phyloP scores from a whole-genome alignment of 2,797 vertebrate genomes.

The Moxostoma hubbsi region DNA sequence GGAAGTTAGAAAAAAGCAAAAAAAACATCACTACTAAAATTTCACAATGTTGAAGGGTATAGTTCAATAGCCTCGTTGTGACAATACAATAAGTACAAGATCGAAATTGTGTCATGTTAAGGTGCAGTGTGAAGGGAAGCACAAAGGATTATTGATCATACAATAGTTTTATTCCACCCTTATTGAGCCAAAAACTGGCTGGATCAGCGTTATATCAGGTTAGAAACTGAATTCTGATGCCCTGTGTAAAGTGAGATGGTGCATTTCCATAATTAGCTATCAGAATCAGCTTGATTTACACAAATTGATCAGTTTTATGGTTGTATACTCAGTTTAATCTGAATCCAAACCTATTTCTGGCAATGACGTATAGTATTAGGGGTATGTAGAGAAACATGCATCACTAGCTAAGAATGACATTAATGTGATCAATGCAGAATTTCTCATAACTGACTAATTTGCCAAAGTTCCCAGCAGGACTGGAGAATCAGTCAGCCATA shows the following conservation, averaged over 20 bases:
- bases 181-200: constrained; percentile 21
- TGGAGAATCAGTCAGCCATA: not conserved
- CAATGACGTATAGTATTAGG: no score
- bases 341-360: not conserved
- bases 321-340: not conserved
- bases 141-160: constrained; percentile 41
- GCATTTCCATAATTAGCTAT: not conserved
- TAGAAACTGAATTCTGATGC: not conserved
- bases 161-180: constrained; percentile 21
- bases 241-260: not conserved
- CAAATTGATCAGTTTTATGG: not conserved
- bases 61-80: not conserved
- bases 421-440: not conserved
- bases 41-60: no score
- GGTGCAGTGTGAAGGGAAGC: not conserved
- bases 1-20: no score
- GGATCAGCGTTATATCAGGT: not conserved
- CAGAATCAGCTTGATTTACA: constrained; percentile 20
- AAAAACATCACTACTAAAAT: no score
- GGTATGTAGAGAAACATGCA: not conserved
- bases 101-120: not conserved
- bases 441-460: not conserved
- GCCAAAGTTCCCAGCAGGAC: not conserved
- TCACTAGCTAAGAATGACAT: not conserved
- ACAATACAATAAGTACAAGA: not conserved